Conservation (phyloP, 2,113 vertebrate genomes). For the Protobothrops mucrosquamatus region DNA sequence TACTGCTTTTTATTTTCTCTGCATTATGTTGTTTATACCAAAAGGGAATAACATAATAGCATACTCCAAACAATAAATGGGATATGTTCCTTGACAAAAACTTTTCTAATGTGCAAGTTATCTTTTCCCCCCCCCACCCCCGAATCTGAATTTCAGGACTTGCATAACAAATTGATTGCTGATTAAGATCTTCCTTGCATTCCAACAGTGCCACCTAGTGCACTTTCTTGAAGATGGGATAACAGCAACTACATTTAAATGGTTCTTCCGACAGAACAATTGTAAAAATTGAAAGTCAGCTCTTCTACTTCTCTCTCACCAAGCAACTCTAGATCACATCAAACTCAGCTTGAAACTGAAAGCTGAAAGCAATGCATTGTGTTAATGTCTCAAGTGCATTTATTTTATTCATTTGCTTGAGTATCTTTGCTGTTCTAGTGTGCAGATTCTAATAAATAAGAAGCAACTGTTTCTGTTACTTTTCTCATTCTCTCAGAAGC, state of each 20-base stretch:
- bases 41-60: not conserved
- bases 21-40: not conserved
- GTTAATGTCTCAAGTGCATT: not conserved
- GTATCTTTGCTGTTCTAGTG: not conserved
- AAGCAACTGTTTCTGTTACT: not conserved
- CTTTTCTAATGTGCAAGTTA: constrained; percentile 33
- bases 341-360: not conserved
- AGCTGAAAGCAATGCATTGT: not conserved
- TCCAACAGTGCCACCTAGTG: constrained; percentile 74
- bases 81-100: constrained; percentile 34
- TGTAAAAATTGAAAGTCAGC: not conserved
- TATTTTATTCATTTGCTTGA: not conserved
- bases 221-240: constrained; percentile 1
- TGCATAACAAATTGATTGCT: constrained; percentile 45
- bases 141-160: constrained; percentile 33
- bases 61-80: constrained; percentile 30
- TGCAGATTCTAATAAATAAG: not conserved
- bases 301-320: not conserved
- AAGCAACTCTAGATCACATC: not conserved
- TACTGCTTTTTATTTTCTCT: not conserved
- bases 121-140: constrained; percentile 20
- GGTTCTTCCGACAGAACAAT: not conserved
- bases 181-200: constrained; percentile 56
- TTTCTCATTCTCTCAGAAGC: not conserved
- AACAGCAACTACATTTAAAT: not conserved